Evolutionary conservation across 2,113 vertebrate species (phyloP).

Genomic region (Pteruthius melanotis): DNA sequence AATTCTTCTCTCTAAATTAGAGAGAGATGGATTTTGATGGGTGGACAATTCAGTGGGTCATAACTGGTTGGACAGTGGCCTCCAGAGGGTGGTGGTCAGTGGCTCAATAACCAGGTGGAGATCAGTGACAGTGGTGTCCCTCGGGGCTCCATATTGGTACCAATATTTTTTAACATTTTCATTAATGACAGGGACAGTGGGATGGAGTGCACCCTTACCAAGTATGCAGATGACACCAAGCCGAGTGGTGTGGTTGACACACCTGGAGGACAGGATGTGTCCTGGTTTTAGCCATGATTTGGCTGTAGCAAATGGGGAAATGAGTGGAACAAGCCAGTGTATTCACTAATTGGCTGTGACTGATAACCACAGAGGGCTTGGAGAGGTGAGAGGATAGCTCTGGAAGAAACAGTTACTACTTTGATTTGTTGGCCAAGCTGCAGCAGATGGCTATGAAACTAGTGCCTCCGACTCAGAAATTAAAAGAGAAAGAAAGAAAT

Average conservation of each 20-base stretch:
- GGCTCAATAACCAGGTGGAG: neutral
- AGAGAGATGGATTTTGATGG: neutral
- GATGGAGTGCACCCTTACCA: neutral
- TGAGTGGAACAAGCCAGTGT: neutral
- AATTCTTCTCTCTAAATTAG: neutral
- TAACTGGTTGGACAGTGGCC: neutral
- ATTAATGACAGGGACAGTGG: neutral
- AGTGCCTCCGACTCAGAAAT: constrained; percentile 15
- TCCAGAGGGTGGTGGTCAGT: neutral
- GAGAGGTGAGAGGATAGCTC: neutral
- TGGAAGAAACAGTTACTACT: neutral
- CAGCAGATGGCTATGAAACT: neutral
- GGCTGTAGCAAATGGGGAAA: neutral
- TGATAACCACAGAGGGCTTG: neutral
- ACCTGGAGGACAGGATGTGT: neutral
- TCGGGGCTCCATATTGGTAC: fast-evolving
- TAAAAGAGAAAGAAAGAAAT: constrained; percentile 43
- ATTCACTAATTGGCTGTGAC: neutral
- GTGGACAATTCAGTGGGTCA: neutral
- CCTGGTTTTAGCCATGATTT: neutral
- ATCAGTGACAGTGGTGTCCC: neutral
- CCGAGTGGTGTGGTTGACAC: neutral
- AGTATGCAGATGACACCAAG: neutral
- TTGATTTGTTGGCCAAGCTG: neutral
- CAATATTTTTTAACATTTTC: neutral